Base-by-base conservation (phyloP, 2,888 invertebrate genomes). In the Gymnocheta viridis region DNA sequence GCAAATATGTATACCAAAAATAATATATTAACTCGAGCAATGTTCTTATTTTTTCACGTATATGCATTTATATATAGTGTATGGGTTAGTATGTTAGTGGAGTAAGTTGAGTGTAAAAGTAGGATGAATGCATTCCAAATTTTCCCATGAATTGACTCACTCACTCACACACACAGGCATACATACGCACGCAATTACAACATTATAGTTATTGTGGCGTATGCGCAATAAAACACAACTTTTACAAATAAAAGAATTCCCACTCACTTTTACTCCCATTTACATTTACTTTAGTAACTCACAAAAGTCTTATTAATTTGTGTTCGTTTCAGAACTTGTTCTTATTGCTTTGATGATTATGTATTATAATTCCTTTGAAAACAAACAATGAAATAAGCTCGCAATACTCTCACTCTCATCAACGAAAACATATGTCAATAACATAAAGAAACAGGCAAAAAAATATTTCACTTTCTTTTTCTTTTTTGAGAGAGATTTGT, bases 11-110 rank as follows among this genome's bases (percentile, higher is more conserved):
- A 14, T 12, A 51, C 22, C 44, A 7, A 62, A 44, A 41, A 27
- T 17, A 64, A 49, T 17, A 66, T 47, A 49, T 64, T 47, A 44
- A 47, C 47, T 47, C 17, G 19, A 14, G 44, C 24, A 27, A 19
- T 77, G 27, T 72, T 72, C 51, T 54, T 17, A 12, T 58, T 14
- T 44, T 22, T 64, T 51, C 19, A 54, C 58, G n/a, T n/a, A 32
- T 24, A 49, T 47, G 9, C 54, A 49, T 62, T 14, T 35, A 32
- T 29, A n/a, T 62, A 49, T 19, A 49, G n/a, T 78, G 83, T 86
- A 72, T 86, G 86, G 87, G 86, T 87, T 85, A 87, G 85, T 87
- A 85, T 87, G 87, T 86, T 87, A 87, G 85, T 87, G 83, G 85
- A 85, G 67, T 84, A 84, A 78, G 80, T 79, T 78, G 85, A 83